A percentile compares a stretch with the other conserved stretches of the same genome.
Conservation (phyloP, 92 coral and sea anemone genomes). For the Scolanthus callimorphus region DNA sequence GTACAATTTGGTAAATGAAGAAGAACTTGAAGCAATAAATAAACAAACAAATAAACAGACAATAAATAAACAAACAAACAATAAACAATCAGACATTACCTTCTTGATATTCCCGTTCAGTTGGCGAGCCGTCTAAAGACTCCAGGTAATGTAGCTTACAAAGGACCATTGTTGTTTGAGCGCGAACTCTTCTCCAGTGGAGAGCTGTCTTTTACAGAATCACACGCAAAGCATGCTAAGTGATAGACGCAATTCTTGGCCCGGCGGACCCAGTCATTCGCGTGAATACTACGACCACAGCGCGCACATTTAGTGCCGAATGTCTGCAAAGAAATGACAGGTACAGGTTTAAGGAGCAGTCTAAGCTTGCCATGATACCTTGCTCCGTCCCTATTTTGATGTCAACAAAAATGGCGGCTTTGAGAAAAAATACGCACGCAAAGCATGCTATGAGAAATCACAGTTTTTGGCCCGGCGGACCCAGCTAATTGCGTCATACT, state of each 20-base stretch:
- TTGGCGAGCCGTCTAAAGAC: conserved; percentile 61
- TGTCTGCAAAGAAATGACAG: no score
- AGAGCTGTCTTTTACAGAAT: conserved; percentile 87
- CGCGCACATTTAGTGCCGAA: conserved; percentile 96
- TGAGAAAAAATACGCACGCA: no score
- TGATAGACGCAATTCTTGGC: conserved; percentile 95
- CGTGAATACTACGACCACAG: conserved; percentile 92
- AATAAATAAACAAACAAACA: no score
- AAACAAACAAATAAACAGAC: no score
- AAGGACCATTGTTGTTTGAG: no score
- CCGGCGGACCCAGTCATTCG: conserved; percentile 97
- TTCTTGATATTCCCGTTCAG: conserved; percentile 72
- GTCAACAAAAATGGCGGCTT: no score
- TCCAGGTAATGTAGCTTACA: conserved; percentile 95
- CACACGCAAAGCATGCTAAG: conserved; percentile 98
- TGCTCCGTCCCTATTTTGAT: no score
- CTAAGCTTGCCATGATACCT: no score
- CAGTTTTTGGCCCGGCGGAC: conserved; percentile 93
- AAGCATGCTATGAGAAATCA: conserved; percentile 95
- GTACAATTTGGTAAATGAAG: no score
- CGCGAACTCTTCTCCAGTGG: conserved; percentile 98
- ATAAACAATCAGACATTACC: no score
- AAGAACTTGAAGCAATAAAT: no score
- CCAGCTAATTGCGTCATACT: conserved; percentile 96
- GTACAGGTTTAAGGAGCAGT: no score